A percentile compares a stretch with the other conserved stretches of the same genome.
Conservation (phyloP, 2,797 vertebrate genomes). For the Esox masquinongy region DNA sequence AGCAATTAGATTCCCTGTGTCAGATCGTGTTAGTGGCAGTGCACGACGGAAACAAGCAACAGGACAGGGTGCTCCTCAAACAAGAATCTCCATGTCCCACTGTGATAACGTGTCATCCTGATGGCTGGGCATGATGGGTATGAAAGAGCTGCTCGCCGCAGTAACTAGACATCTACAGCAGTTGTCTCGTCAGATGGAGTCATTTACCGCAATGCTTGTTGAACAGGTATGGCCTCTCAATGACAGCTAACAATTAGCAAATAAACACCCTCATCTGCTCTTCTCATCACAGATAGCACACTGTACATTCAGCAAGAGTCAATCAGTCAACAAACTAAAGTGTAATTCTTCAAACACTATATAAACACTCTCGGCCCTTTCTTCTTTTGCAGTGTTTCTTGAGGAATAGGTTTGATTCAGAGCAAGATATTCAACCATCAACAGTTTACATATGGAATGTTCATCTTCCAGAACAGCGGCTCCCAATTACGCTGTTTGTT, state of each 20-base stretch:
- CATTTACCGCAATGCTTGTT: background rate
- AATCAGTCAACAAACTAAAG: background rate
- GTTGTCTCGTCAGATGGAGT: background rate
- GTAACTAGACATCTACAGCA: background rate
- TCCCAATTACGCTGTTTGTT: too few species aligned
- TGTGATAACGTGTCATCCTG: background rate
- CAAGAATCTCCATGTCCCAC: background rate
- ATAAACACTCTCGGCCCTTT: background rate
- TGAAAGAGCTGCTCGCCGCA: background rate
- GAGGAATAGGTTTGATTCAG: background rate
- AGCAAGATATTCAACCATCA: background rate
- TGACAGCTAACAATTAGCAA: constrained; percentile 3
- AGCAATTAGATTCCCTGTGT: constrained; percentile 16
- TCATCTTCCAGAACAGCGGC: background rate
- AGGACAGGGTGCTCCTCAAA: background rate
- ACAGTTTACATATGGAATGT: background rate
- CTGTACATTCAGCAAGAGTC: background rate
- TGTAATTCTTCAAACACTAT: background rate
- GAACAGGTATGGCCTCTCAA: background rate
- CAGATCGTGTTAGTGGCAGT: constrained; percentile 10
- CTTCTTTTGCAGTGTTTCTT: background rate
- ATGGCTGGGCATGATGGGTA: background rate
- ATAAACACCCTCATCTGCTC: background rate
- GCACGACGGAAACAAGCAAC: constrained; percentile 1
- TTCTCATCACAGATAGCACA: background rate